phyloP scores from a whole-genome alignment of 2,797 vertebrate genomes.

The Gallinago solitaria region DNA sequence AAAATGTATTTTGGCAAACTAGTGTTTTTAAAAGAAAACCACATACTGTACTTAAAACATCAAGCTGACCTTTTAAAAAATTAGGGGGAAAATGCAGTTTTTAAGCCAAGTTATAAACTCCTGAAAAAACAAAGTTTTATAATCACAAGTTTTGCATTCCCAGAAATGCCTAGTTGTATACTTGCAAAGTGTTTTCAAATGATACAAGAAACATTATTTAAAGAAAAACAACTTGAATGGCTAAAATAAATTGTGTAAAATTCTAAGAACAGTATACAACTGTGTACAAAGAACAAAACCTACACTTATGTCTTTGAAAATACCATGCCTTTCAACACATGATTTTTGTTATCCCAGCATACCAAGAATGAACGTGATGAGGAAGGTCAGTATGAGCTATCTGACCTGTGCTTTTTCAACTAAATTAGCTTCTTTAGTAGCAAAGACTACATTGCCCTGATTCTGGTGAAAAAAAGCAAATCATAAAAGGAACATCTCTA shows the following conservation, averaged over 20 bases:
- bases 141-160: not conserved
- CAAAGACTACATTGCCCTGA: not conserved
- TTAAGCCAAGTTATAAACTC: conserved; percentile 40
- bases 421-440: not conserved
- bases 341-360: not conserved
- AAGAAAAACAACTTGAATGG: not conserved
- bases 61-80: conserved; percentile 36
- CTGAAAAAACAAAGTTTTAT: conserved; percentile 11
- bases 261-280: not conserved
- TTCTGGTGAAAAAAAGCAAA: not conserved
- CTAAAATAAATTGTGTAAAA: not conserved
- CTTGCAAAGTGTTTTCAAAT: not conserved
- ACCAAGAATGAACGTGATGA: not conserved
- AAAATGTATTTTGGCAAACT: conserved; percentile 43
- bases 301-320: not conserved
- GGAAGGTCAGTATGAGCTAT: not conserved
- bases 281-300: not conserved
- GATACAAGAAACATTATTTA: not conserved
- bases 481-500: not conserved
- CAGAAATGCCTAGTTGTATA: not conserved
- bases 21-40: conserved; percentile 51
- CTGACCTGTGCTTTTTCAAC: not conserved
- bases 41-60: conserved; percentile 14
- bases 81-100: not conserved
- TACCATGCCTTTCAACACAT: not conserved